Evolutionary conservation across 1,140 invertebrate species (phyloP), one percentile per base, ranked within the genome.

Genomic region (Potamilus streckersoni): DNA sequence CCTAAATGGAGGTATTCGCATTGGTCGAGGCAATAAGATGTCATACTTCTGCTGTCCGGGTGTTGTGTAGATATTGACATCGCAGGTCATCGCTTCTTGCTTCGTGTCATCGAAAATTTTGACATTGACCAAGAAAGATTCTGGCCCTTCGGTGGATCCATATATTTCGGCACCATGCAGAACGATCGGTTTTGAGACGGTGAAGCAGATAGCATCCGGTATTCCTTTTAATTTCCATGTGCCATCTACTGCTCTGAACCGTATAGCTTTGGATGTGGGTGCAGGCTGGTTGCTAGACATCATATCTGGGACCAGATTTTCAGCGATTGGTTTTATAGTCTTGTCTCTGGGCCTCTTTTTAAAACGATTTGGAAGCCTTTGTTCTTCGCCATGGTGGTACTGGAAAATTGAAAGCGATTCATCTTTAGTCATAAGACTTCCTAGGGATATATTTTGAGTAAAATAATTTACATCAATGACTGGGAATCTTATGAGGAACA

Each of bases 401-500:
- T 76, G 74, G 71, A 76, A 76, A 59, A 76, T 76, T 14, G 74
- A 76, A 17, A 76, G 38, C 2, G 69, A 71, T 67, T 76, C 74
- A 49, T 76, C 74, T 60, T 76, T 69, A 6, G 74, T 67, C 4
- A 76, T 55, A 38, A 76, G 58, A 17, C 61, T 56, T 20, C 74
- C 74, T 23, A 76, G 74, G 13, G 70, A 74, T 15, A 79, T 78
- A 49, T 76, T 76, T 31, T 76, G 63, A 17, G 74, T 79, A 69
- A 81, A 81, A 49, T 72, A 79, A 16, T 75, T 73, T n/a, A 73
- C 68, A 49, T 74, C 74, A 74, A 81, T 76, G 2, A 79, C 19
- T 8, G 80, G 80, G 61, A 81, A 81, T 19, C 80, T 56, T n/a
- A 81, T 74, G 5, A 66, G 61, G 60, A 79, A 76, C 15, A 81